Base-by-base conservation (phyloP, 2,888 invertebrate genomes). In the Acronicta aceris region DNA sequence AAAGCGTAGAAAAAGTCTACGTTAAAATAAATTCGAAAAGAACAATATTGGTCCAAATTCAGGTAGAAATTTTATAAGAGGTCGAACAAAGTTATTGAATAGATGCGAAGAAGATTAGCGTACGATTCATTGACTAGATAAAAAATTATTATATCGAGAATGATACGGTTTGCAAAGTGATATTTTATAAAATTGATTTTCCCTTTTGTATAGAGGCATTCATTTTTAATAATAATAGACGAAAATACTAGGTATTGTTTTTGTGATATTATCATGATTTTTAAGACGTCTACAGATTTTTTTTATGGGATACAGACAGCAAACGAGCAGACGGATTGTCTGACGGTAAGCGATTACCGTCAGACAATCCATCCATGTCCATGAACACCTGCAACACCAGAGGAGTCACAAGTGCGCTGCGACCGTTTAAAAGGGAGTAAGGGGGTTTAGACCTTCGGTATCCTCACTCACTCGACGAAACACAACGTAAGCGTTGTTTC, bases 31-130 rank as follows among this genome's bases (percentile, higher is more conserved):
- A 89, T 88, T 90, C 84, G 82, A 89, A 90, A 90, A 72, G 58
- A 91, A 88, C 69, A 70, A 69, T 77, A 81, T 91, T 92, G 91
- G 91, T 91, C 92, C 92, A 76, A 85, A 88, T 80, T 83, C 78
- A 84, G 86, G 81, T 86, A 84, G 83, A 86, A 78, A 49, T 74
- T 56, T 55, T 62, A 54, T 50, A 62, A 72, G 48, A 71, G 56
- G 64, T 51, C 15, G 60, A 76, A 65, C 16, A 40, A 53, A 74
- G 36, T 57, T 68, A 59, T 54, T 43, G 36, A 71, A 33, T 59
- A 66, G 46, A 48, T 21, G 38, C 67, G 49, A 56, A 48, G 41
- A 38, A 21, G 58, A 47, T 53, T 61, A 65, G 69, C 70, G 51
- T 55, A 48, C 15, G 40, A 52, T 68, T 69, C 40, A 43, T 60